Evolutionary conservation across 1,140 invertebrate genomes (phyloP), one percentile per base, ranked within the genome.

Genomic region (Lanistes nyassanus): DNA sequence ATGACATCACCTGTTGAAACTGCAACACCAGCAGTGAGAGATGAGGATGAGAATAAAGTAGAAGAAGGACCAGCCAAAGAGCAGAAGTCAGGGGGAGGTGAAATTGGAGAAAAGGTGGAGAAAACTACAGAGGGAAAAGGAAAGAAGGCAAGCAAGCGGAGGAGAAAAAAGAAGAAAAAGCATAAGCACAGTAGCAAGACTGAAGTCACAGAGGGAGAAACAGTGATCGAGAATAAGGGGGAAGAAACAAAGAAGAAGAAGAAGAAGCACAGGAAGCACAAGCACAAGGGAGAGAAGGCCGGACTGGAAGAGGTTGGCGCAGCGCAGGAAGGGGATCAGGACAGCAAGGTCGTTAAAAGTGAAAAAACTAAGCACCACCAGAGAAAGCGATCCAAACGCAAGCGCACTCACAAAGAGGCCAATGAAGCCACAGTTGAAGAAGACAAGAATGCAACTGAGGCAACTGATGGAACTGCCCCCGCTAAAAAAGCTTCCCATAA

Each of bases 81-180:
- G 55, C 66, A 73, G 23, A 76, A 71, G 55, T 55, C 5, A 34
- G 70, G 42, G 42, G 56, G n/a, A 23, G 56, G 56, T 23, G 56
- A n/a, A 76, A 65, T 64, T 51, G 5, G 66, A 47, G 69, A 60
- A 23, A 42, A 74, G 47, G 67, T 75, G 68, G 60, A 79, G 39
- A 53, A 53, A 56, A 29, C 47, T n/a, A 37, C 75, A 74, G 65
- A 75, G 55, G 51, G 56, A 73, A 75, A 74, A 47, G 75, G 58
- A 19, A 64, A 76, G 37, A 62, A 73, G 36, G 34, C 71, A 37
- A 75, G 29, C 34, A 76, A 70, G 47, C 66, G 75, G 47, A 79
- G 77, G 53, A 79, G 75, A 58, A 77, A 79, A 37, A 77, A 77
- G 75, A 79, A 76, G 65, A 77, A 75, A 56, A 74, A 74, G 56